These are phyloP conservation scores for Haliclystus octoradiatus DNA, from an alignment of 30 jellyfish, hydroid and myxozoan genomes.

Conservation along the genomic window DNA sequence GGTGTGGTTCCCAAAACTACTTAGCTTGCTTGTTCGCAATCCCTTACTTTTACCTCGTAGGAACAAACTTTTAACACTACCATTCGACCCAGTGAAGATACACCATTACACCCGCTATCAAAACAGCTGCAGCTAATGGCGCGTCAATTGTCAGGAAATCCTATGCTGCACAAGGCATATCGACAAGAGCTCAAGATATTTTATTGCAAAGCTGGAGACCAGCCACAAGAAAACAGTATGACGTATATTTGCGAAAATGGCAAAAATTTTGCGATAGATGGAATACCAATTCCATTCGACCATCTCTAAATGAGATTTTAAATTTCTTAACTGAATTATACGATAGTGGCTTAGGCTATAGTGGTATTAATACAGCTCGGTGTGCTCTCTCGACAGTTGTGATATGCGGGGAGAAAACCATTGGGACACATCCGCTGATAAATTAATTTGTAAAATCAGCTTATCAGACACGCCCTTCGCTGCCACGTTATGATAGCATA, in stretches of 20 bases:
- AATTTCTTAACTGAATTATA: too few relatives aligned
- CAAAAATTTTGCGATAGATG: conserved; percentile 8
- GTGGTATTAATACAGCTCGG: too few relatives aligned
- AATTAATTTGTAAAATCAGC: too few relatives aligned
- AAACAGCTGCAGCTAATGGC: conserved; percentile 13
- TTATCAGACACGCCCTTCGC: too few relatives aligned
- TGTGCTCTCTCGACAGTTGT: too few relatives aligned
- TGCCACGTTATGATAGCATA: too few relatives aligned
- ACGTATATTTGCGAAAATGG: conserved; percentile 12
- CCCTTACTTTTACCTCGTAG: conserved; percentile 25
- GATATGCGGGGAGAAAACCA: too few relatives aligned
- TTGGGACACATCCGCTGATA: too few relatives aligned
- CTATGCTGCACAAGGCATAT: background rate
- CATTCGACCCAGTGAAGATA: background rate
- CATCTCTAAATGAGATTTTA: too few relatives aligned
- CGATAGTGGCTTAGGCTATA: too few relatives aligned
- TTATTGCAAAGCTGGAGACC: conserved; percentile 11
- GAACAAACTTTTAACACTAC: conserved; percentile 19
- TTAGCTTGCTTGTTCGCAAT: background rate
- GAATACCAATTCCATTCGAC: conserved; percentile 1
- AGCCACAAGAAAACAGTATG: conserved; percentile 1
- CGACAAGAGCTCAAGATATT: conserved; percentile 6
- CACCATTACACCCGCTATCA: conserved; percentile 31
- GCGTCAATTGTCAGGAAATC: conserved; percentile 7
- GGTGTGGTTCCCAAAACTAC: conserved; percentile 13